Evolutionary conservation across 2,113 vertebrate genomes (phyloP), one percentile per base, ranked within the genome.

Genomic region (Macquaria australasica): DNA sequence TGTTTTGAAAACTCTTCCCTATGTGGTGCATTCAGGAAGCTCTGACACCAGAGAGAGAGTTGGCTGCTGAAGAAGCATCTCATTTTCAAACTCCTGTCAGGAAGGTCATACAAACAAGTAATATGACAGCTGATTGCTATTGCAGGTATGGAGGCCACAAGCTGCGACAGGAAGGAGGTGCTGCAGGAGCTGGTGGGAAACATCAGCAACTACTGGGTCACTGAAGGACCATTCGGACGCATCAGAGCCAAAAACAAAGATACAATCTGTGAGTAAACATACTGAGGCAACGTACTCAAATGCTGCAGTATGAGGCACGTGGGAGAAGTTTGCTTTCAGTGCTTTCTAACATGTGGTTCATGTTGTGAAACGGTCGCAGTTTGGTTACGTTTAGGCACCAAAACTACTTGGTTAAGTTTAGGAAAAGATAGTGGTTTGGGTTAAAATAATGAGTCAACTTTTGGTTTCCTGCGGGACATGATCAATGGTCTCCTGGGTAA

Each of bases 141-240:
- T 79, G 4, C 89, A 96, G 96, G 96, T 12, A 96, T 96, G 96
- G 95, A 95, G 55, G 94, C 92, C 4, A 96, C 77, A 0, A 96
- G 93, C 87, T 96, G 96, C 56, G 64, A 93, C 14, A 91, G 95
- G 82, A 96, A 94, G 79, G 95, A 96, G 71, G 84, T 31, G 7
- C 86, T 96, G 63, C 76, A 93, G 81, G 82, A 95, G 1, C 63
- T 96, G 58, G 89, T 95, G 12, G 93, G 90, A 0, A 81, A 94
- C 0, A 11, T 93, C n/a, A 58, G 8, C 7, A 25, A 41, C 9
- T 88, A 91, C 11, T 88, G 74, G 41, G 95, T 96, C 2, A 90
- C 59, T 0, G 82, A 96, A 77, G 96, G 96, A 0, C 80, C 95
- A 0, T 90, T 96, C 15, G 95, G 95, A 53, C 92, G 96, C 31